Evolutionary conservation across 2,888 invertebrate genomes (phyloP).

Genomic region (Cantharis flavilabris): DNA sequence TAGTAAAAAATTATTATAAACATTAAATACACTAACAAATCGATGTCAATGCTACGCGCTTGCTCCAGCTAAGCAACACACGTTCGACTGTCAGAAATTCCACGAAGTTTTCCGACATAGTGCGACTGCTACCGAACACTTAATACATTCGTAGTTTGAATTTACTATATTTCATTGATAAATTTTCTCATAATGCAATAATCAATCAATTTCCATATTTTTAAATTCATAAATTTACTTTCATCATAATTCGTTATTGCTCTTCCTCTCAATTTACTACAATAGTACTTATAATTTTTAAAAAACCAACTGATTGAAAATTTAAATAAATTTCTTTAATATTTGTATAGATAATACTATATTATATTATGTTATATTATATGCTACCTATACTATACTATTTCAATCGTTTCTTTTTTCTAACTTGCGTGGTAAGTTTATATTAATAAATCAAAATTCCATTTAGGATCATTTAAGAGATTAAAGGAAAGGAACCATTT

Average conservation of each 20-base stretch:
- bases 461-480: neutral
- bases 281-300: neutral
- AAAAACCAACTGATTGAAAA: neutral
- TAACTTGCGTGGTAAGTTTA: neutral
- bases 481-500: neutral
- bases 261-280: neutral
- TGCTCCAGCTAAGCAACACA: conserved; percentile 27
- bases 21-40: conserved; percentile 36
- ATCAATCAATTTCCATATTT: neutral
- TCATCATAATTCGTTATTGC: neutral
- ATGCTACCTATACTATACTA: neutral
- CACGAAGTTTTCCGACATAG: conserved; percentile 3
- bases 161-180: neutral
- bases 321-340: too few relatives aligned
- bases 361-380: too few relatives aligned
- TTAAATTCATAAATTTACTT: neutral
- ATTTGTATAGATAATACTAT: too few relatives aligned
- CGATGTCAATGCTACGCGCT: conserved; percentile 38
- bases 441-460: neutral
- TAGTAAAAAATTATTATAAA: conserved; percentile 26
- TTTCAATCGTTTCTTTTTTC: neutral
- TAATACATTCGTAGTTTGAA: neutral
- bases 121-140: neutral
- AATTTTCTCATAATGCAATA: neutral
- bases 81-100: conserved; percentile 17